Conservation (phyloP, 2,113 vertebrate genomes). For the Tautogolabrus adspersus region DNA sequence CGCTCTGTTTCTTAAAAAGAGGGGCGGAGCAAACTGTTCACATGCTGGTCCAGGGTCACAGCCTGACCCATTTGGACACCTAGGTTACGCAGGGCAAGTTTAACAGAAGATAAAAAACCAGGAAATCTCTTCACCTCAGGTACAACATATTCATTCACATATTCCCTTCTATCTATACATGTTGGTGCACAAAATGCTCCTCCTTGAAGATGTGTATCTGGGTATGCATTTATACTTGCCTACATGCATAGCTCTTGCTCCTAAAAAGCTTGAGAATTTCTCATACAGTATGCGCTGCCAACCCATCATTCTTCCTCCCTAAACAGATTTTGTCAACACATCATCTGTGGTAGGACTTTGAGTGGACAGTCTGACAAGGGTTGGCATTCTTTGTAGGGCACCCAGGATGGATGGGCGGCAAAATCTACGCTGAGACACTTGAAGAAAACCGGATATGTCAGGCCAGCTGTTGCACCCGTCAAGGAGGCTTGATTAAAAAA, state of each 20-base stretch:
- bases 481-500: conserved; percentile 52
- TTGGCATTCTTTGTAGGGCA: conserved; percentile 3
- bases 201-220: too few relatives aligned
- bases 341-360: not conserved
- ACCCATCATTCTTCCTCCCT: conserved; percentile 5
- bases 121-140: too few relatives aligned
- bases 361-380: not conserved
- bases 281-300: not conserved
- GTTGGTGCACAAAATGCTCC: too few relatives aligned
- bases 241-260: not conserved
- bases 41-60: too few relatives aligned
- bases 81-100: too few relatives aligned
- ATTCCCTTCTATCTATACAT: too few relatives aligned
- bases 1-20: too few relatives aligned
- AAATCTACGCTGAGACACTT: not conserved
- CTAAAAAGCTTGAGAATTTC: conserved; percentile 2
- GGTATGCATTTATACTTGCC: too few relatives aligned
- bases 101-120: too few relatives aligned
- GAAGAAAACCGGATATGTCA: conserved; percentile 11
- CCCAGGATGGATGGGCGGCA: conserved; percentile 6
- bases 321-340: conserved; percentile 14
- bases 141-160: too few relatives aligned
- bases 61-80: too few relatives aligned
- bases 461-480: conserved; percentile 65
- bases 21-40: too few relatives aligned